phyloP scores from a whole-genome alignment of 2,113 vertebrate species.

The Arenaria interpres region DNA sequence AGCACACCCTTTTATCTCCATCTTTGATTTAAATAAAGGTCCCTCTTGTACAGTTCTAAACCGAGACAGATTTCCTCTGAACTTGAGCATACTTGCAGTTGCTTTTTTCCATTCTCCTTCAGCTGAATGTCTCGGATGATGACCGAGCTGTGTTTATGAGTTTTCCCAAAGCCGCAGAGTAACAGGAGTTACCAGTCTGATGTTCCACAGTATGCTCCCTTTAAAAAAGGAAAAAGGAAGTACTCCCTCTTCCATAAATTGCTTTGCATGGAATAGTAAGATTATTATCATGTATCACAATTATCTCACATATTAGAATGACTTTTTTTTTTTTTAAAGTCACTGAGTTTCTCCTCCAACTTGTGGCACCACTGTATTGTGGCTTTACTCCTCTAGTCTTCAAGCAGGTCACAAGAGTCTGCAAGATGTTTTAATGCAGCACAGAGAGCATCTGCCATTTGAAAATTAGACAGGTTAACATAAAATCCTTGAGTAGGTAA shows the following conservation, averaged over 20 bases:
- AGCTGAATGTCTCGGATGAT: neutral
- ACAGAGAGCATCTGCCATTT: neutral
- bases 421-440: neutral
- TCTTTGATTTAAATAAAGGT: slow-evolving; percentile 10
- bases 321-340: neutral
- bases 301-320: neutral
- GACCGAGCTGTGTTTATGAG: neutral
- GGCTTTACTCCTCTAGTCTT: neutral
- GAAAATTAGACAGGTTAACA: neutral
- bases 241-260: neutral
- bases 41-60: neutral
- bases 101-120: neutral
- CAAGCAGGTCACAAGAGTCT: neutral
- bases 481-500: neutral
- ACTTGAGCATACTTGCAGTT: neutral
- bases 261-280: neutral
- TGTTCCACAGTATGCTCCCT: neutral
- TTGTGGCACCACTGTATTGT: neutral
- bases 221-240: neutral
- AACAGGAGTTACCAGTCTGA: neutral
- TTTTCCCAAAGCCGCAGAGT: neutral
- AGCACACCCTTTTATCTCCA: neutral
- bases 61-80: neutral
- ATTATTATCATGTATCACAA: neutral
- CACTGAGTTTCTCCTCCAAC: neutral